These are phyloP conservation scores for Amyelois transitella DNA, from an alignment of 1,140 invertebrate genomes.

Conservation along the genomic window DNA sequence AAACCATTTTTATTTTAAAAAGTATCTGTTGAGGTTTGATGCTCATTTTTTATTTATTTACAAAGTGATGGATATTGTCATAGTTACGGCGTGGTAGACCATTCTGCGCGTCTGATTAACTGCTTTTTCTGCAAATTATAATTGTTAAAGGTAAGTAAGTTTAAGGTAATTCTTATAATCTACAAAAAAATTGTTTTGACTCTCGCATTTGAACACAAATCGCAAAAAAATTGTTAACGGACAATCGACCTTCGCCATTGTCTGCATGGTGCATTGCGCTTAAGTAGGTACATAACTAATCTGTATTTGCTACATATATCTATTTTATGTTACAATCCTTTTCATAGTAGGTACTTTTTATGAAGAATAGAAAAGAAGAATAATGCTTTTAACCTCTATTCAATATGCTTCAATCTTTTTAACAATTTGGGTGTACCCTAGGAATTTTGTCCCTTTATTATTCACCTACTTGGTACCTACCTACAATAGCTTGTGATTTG, in stretches of 20 bases:
- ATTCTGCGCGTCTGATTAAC: constrained; percentile 60
- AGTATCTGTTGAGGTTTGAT: constrained; percentile 64
- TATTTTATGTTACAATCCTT: not conserved
- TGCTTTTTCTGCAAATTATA: constrained; percentile 58
- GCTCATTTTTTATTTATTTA: constrained; percentile 75
- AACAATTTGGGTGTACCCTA: no score
- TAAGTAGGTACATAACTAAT: constrained; percentile 14
- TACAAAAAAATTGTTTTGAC: not conserved
- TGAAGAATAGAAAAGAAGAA: no score
- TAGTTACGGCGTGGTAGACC: constrained; percentile 72
- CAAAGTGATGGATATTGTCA: constrained; percentile 71
- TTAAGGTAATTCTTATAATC: constrained; percentile 14
- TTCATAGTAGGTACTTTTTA: no score
- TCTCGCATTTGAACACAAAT: not conserved
- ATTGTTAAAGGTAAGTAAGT: constrained; percentile 64
- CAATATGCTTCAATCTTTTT: no score
- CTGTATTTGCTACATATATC: not conserved
- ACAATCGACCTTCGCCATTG: constrained; percentile 72
- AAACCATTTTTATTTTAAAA: constrained; percentile 69
- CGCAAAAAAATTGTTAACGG: constrained; percentile 15
- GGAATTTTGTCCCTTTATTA: no score
- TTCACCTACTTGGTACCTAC: no score
- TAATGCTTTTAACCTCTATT: no score
- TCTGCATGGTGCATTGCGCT: constrained; percentile 73
- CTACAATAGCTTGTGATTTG: no score